A percentile compares a stretch with the other conserved stretches of the same genome.
These are phyloP conservation scores for Deilephila porcellus DNA, from an alignment of 2,888 invertebrate genomes.

Conservation along the genomic window DNA sequence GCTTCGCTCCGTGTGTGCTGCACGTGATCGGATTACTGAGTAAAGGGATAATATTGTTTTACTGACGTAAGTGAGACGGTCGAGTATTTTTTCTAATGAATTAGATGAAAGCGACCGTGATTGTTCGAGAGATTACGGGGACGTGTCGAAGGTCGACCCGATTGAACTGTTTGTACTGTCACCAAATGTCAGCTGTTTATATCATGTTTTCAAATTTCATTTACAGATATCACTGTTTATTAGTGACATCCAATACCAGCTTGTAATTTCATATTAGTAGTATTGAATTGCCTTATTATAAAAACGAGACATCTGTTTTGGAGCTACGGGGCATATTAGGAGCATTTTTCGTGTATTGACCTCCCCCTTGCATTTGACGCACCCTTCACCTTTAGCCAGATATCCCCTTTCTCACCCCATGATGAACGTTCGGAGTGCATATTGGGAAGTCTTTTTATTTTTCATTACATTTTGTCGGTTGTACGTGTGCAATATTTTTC, in stretches of 20 bases:
- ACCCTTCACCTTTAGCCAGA: neutral
- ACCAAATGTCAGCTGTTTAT: slow-evolving; percentile 6
- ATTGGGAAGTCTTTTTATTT: neutral
- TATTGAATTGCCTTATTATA: neutral
- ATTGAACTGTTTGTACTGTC: slow-evolving; percentile 65
- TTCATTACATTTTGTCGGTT: neutral
- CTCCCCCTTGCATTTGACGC: slow-evolving; percentile 6
- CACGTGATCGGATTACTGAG: slow-evolving; percentile 78
- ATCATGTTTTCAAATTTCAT: neutral
- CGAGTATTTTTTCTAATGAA: slow-evolving; percentile 61
- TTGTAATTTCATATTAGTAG: no score
- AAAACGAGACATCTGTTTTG: neutral
- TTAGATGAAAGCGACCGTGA: slow-evolving; percentile 51
- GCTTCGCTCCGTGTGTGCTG: slow-evolving; percentile 61
- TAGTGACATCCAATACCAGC: neutral
- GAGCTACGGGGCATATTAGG: neutral
- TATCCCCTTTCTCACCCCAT: slow-evolving; percentile 10
- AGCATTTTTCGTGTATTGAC: neutral
- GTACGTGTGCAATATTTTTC: slow-evolving; percentile 15
- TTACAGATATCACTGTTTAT: neutral
- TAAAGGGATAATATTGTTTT: slow-evolving; percentile 70
- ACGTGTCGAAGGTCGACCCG: slow-evolving; percentile 64
- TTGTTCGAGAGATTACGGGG: slow-evolving; percentile 49
- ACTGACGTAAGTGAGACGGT: slow-evolving; percentile 69
- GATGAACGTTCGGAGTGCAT: neutral